Percentiles rank a stretch among this genome's conserved stretches.
Conservation (phyloP, 2,797 vertebrate genomes). For the Arremon aurantiirostris region DNA sequence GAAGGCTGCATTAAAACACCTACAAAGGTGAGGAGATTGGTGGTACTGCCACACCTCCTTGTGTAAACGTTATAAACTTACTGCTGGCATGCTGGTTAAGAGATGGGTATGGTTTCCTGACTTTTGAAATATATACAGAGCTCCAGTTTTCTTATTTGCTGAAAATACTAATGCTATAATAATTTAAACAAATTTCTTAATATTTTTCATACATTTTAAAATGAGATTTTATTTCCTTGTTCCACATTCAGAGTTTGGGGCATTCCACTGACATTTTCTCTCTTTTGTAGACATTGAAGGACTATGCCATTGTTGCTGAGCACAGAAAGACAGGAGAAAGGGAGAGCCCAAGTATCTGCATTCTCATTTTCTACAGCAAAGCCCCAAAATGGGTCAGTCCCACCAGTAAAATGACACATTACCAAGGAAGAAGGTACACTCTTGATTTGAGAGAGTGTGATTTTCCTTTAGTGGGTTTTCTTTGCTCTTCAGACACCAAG, state of each 20-base stretch:
- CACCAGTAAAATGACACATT: neutral
- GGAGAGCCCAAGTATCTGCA: neutral
- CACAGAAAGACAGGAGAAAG: neutral
- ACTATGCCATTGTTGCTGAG: neutral
- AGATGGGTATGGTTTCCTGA: neutral
- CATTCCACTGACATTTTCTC: neutral
- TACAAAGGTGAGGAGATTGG: neutral
- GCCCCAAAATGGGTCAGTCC: neutral
- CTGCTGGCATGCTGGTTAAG: neutral
- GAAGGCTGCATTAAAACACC: neutral
- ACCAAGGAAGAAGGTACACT: neutral
- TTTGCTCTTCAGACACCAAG: neutral
- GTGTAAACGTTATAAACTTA: neutral
- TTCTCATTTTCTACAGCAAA: neutral
- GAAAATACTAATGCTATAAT: neutral
- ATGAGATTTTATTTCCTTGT: neutral
- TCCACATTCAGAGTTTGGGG: neutral
- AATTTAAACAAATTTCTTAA: neutral
- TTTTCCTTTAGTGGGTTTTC: neutral
- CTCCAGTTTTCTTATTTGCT: neutral
- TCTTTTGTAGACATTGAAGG: neutral
- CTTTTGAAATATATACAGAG: neutral
- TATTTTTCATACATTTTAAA: neutral
- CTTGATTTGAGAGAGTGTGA: neutral
- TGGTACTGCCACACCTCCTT: neutral